Evolutionary conservation across 2,888 invertebrate species (phyloP).

Genomic region (Augochlorella aurata): DNA sequence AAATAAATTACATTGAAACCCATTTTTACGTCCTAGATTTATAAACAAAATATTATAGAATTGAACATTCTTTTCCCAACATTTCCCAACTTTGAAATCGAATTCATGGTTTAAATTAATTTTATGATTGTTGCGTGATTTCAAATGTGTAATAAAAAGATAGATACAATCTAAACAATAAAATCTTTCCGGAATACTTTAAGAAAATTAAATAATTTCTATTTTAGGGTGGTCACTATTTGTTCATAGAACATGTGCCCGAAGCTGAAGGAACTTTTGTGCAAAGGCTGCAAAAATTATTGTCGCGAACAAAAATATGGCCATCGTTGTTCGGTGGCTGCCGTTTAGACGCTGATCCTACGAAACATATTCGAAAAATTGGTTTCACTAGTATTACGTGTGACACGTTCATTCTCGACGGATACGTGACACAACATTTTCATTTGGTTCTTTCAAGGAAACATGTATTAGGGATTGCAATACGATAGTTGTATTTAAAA

Average conservation of each 20-base stretch:
- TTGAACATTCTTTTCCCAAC: not conserved
- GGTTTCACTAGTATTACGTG: conserved; percentile 72
- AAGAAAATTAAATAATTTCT: not conserved
- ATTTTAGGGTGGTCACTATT: conserved; percentile 75
- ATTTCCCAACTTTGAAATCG: too few relatives aligned
- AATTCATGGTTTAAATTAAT: not conserved
- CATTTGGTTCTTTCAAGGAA: conserved; percentile 72
- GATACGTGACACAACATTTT: conserved; percentile 73
- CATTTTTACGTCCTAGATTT: not conserved
- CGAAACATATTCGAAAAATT: conserved; percentile 64
- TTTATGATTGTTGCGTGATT: not conserved
- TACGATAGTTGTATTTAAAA: conserved; percentile 59
- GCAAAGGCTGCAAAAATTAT: conserved; percentile 70
- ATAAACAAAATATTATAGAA: not conserved
- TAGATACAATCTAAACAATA: not conserved
- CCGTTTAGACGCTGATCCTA: conserved; percentile 70
- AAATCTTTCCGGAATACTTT: not conserved
- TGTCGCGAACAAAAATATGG: conserved; percentile 75
- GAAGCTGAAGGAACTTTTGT: conserved; percentile 67
- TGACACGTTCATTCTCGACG: conserved; percentile 68
- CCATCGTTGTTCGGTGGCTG: conserved; percentile 77
- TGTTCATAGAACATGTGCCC: conserved; percentile 77
- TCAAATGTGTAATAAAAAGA: not conserved
- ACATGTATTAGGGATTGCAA: conserved; percentile 75
- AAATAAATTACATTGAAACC: not conserved